phyloP scores from a whole-genome alignment of 1,140 invertebrate species.

The Euglossa dilemma region DNA sequence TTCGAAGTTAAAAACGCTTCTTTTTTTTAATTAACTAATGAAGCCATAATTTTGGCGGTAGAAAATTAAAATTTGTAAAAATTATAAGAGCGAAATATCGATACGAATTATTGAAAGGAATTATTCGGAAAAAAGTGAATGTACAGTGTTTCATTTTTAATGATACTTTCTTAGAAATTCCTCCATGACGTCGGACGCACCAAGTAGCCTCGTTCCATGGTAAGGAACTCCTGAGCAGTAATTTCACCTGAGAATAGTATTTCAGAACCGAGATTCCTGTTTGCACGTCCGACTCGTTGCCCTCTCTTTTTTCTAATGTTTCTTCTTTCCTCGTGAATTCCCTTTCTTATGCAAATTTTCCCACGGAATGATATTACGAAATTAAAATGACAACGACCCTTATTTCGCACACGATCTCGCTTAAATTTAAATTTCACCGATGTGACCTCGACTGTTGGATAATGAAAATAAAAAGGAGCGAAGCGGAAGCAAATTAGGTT shows the following conservation, averaged over 20 bases:
- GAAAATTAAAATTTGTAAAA: background rate
- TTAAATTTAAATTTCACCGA: background rate
- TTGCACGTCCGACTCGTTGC: background rate
- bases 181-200: background rate
- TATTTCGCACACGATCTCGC: background rate
- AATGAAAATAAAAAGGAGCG: background rate
- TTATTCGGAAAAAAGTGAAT: background rate
- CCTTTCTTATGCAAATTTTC: conserved; percentile 1
- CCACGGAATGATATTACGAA: background rate
- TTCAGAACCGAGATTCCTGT: conserved; percentile 17
- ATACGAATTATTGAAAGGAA: background rate
- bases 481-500: no score
- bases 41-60: background rate
- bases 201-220: background rate
- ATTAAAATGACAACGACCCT: background rate
- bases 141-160: background rate
- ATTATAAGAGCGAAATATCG: background rate
- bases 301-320: conserved; percentile 3
- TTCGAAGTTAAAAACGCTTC: no score
- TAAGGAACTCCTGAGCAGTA: conserved; percentile 7
- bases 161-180: conserved; percentile 16
- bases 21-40: background rate
- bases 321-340: background rate
- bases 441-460: background rate
- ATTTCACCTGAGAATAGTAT: background rate